Percentiles rank a stretch among this genome's conserved stretches.
phyloP scores from a whole-genome alignment of 1,140 invertebrate genomes.

The Physella acuta region DNA sequence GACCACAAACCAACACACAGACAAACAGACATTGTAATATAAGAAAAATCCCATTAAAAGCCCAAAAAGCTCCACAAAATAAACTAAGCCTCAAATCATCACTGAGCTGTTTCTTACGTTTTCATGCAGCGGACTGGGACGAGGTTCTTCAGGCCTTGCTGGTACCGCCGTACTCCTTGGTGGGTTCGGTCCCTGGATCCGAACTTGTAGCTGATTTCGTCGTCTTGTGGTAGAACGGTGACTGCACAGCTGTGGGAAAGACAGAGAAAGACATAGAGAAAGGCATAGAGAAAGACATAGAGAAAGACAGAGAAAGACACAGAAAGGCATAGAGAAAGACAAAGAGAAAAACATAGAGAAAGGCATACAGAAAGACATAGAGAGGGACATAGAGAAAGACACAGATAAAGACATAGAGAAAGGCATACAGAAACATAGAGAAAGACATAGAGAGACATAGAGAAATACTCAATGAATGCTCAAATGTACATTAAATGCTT shows the following conservation, averaged over 20 bases:
- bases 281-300: neutral
- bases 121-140: neutral
- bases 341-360: neutral
- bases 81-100: too few species aligned
- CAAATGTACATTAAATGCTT: too few species aligned
- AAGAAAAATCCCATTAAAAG: too few species aligned
- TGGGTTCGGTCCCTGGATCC: neutral
- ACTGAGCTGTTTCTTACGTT: slow-evolving; percentile 5
- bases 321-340: neutral
- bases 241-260: neutral
- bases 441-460: too few species aligned
- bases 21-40: too few species aligned
- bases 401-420: neutral
- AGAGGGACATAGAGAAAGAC: neutral
- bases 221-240: too few species aligned
- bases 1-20: too few species aligned
- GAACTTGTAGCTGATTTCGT: slow-evolving; percentile 3
- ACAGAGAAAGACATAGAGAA: neutral
- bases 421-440: too few species aligned
- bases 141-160: neutral
- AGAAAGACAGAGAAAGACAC: neutral
- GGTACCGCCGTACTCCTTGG: neutral
- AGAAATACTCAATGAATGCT: too few species aligned
- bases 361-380: neutral
- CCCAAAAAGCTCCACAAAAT: too few species aligned